Evolutionary conservation across 37 sponge, comb jelly and placozoan species (phyloP), one percentile per base, ranked within the genome.

Genomic region (Hexactinellida sp.): DNA sequence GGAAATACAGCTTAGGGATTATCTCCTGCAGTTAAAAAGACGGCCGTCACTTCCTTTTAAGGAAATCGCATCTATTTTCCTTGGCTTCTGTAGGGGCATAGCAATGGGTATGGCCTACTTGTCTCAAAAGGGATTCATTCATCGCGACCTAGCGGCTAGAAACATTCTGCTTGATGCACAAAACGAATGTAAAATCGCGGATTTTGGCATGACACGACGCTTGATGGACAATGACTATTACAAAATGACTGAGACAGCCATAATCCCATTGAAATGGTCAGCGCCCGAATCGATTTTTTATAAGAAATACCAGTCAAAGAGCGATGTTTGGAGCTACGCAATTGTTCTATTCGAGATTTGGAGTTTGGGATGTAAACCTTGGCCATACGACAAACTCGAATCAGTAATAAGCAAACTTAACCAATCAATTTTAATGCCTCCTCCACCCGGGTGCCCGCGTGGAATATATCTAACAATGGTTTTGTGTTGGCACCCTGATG

Each of bases 271-370:
- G 28, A 63, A 63, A n/a, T 63, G 76, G 76, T 63, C 76, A 10
- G 76, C 76, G 3, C 76, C 76, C 13, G 76, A 63, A n/a, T 63
- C 76, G 3, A 28, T 63, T 3, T 63, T 63, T n/a, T 63, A 32
- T n/a, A 63, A 63, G 76, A 63, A 63, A n/a, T 63, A 32, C 76
- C 76, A 63, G 3, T 10, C 76, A 10, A 63, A 63, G 76, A 63
- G 76, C 13, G 76, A 63, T n/a, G 76, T 63, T 10, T 63, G 76
- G 76, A 63, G 76, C 76, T 63, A 32, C 34, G 76, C 76, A n/a
- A 63, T 63, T 7, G 76, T 63, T 10, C 76, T 63, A 63, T 63
- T 63, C 76, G 76, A 63, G 34, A 63, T 63, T 63, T 63, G 76
- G 76, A 63, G 76, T n/a, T 63, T 63, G 34, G 76, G 76, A 7